Conservation (phyloP, 1,140 invertebrate genomes). For the Bilobella aurantiaca region DNA sequence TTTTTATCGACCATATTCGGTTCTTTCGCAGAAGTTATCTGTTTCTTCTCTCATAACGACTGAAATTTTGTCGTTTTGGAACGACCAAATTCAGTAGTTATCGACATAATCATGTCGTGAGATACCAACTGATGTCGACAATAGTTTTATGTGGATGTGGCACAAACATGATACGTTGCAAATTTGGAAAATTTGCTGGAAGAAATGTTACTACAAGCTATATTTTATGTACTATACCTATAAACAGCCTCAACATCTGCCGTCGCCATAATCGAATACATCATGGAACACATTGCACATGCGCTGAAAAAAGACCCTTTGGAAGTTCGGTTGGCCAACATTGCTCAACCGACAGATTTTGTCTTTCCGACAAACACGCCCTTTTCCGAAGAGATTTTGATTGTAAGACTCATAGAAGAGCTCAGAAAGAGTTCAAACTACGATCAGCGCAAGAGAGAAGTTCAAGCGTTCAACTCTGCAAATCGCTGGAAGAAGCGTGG, state of each 20-base stretch:
- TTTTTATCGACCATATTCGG: too few relatives aligned
- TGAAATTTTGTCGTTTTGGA: too few relatives aligned
- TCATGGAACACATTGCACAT: conserved; percentile 71
- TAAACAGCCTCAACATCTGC: conserved; percentile 55
- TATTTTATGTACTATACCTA: too few relatives aligned
- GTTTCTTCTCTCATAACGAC: too few relatives aligned
- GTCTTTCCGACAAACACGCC: conserved; percentile 6
- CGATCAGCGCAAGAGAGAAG: conserved; percentile 12
- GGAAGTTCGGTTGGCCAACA: conserved; percentile 45
- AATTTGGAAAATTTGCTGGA: too few relatives aligned
- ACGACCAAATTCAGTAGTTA: too few relatives aligned
- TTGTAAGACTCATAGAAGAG: conserved; percentile 21
- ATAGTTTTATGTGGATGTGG: too few relatives aligned
- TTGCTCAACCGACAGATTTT: conserved; percentile 3
- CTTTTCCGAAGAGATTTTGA: conserved; percentile 29
- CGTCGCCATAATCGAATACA: conserved; percentile 56
- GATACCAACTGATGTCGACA: too few relatives aligned
- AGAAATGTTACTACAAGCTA: too few relatives aligned
- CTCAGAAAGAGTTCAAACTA: conserved; percentile 15
- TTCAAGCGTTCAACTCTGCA: conserved; percentile 48
- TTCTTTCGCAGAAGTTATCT: too few relatives aligned
- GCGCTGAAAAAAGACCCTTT: conserved; percentile 54
- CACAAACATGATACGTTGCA: too few relatives aligned
- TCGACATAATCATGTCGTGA: too few relatives aligned
- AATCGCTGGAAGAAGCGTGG: conserved; percentile 48